Conservation (phyloP, 2,113 vertebrate species). For the Syngnathus floridae region DNA sequence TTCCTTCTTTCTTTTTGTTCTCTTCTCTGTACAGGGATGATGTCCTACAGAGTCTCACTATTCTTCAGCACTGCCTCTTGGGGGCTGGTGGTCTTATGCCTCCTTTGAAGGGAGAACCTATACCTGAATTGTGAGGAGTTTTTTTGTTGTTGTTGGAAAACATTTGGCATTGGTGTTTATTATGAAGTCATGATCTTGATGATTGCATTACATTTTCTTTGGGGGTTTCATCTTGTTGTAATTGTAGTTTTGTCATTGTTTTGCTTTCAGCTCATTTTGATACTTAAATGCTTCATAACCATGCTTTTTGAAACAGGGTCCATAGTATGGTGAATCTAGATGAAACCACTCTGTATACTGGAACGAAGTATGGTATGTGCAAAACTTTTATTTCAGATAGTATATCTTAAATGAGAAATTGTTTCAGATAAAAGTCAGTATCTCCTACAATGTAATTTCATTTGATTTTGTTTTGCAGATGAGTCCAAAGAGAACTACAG, state of each 20-base stretch:
- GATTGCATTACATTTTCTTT: neutral
- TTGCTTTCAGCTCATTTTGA: neutral
- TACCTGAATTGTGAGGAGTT: conserved; percentile 82
- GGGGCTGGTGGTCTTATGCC: conserved; percentile 90
- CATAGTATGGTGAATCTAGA: conserved; percentile 85
- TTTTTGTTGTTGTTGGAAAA: neutral
- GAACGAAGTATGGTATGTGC: conserved; percentile 80
- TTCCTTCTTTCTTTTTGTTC: conserved; percentile 3
- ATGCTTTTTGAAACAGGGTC: conserved; percentile 69
- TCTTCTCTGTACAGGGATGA: conserved; percentile 78
- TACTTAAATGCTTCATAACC: neutral
- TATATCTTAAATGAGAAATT: neutral
- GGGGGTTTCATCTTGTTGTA: no score
- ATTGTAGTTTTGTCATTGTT: neutral
- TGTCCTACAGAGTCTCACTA: conserved; percentile 87
- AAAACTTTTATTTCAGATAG: conserved; percentile 22
- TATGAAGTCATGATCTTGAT: neutral
- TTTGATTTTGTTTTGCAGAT: conserved; percentile 60
- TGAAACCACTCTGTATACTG: conserved; percentile 85
- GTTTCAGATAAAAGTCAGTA: neutral
- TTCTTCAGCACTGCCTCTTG: conserved; percentile 91
- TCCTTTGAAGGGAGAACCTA: conserved; percentile 82
- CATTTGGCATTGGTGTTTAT: neutral
- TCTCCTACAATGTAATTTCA: neutral
- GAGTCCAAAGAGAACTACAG: conserved; percentile 85